Evolutionary conservation across 2,113 vertebrate species (phyloP).

Genomic region (Struthio camelus): DNA sequence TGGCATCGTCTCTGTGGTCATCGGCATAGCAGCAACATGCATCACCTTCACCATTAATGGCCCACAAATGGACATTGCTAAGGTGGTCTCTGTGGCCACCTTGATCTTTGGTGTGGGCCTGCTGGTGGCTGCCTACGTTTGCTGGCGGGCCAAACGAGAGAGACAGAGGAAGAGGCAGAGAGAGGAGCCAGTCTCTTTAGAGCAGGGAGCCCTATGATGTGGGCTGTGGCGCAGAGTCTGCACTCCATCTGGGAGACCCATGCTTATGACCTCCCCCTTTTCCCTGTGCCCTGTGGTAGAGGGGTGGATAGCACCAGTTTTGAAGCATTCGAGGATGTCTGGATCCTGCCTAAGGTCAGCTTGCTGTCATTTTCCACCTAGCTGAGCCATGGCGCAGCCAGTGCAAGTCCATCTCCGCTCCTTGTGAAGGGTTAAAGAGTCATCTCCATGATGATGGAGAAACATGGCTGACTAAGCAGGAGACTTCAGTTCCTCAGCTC

Average conservation of each 20-base stretch:
- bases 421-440: background rate
- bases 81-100: constrained; percentile 86
- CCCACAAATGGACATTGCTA: constrained; percentile 84
- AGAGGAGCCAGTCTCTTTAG: constrained; percentile 77
- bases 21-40: constrained; percentile 84
- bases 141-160: constrained; percentile 85
- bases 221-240: background rate
- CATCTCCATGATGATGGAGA: background rate
- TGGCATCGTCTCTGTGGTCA: constrained; percentile 88
- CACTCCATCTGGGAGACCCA: background rate
- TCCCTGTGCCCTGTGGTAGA: background rate
- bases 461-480: background rate
- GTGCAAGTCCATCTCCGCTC: background rate
- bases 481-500: background rate
- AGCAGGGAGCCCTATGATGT: constrained; percentile 85
- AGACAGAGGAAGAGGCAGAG: constrained; percentile 79
- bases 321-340: background rate
- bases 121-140: constrained; percentile 81
- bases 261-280: background rate
- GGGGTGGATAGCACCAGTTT: background rate
- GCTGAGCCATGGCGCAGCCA: background rate
- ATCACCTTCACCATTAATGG: constrained; percentile 91
- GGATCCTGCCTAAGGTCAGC: background rate
- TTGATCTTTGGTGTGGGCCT: constrained; percentile 81
- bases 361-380: background rate